Percentiles rank a stretch among this genome's conserved stretches.
phyloP scores from a whole-genome alignment of 2,888 invertebrate species.

The Gerris lacustris region DNA sequence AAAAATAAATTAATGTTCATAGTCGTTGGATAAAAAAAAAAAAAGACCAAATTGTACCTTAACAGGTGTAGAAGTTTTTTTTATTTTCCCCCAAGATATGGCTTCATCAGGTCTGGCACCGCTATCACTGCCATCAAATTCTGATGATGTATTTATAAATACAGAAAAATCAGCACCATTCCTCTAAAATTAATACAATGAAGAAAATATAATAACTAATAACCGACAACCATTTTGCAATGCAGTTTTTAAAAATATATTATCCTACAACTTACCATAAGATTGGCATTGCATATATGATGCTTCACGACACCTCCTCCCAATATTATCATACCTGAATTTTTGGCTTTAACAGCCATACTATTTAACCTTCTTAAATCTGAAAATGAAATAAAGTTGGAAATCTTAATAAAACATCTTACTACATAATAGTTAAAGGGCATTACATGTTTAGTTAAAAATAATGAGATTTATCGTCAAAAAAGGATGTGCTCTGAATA shows the following conservation, averaged over 20 bases:
- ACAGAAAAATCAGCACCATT: slow-evolving; percentile 95
- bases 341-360: slow-evolving; percentile 82
- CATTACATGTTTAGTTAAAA: background rate
- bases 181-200: slow-evolving; percentile 42
- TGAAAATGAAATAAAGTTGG: slow-evolving; percentile 33
- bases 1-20: background rate
- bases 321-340: slow-evolving; percentile 92
- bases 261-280: slow-evolving; percentile 58
- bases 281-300: slow-evolving; percentile 97
- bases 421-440: slow-evolving; percentile 6
- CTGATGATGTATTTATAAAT: slow-evolving; percentile 86
- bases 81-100: slow-evolving; percentile 97
- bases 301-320: slow-evolving; percentile 97
- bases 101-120: slow-evolving; percentile 98
- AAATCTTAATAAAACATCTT: no score
- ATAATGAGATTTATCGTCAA: background rate
- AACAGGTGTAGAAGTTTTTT: slow-evolving; percentile 71
- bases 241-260: background rate
- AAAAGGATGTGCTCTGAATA: background rate
- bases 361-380: slow-evolving; percentile 82
- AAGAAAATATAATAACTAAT: background rate
- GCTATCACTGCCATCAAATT: slow-evolving; percentile 95
- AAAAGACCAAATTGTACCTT: slow-evolving; percentile 45
- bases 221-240: background rate
- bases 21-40: slow-evolving; percentile 16